phyloP scores from a whole-genome alignment of 2,113 vertebrate species.

The Apaloderma vittatum region DNA sequence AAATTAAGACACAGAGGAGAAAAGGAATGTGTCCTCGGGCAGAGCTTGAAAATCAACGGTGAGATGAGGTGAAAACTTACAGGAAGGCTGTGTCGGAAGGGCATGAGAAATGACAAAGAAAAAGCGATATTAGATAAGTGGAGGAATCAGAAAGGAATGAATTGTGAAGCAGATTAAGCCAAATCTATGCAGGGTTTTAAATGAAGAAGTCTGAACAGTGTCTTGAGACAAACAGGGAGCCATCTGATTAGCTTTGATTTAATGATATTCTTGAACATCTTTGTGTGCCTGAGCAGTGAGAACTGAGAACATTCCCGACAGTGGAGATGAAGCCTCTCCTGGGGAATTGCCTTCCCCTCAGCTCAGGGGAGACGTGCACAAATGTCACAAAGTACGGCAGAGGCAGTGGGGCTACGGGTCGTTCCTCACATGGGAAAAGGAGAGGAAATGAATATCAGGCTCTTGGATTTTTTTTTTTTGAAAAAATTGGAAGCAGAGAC shows the following conservation, averaged over 20 bases:
- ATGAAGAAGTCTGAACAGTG: constrained; percentile 13
- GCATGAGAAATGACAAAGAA: constrained; percentile 55
- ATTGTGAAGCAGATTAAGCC: constrained; percentile 22
- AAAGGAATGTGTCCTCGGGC: constrained; percentile 35
- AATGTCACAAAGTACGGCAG: background rate
- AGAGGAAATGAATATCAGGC: background rate
- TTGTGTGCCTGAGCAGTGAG: background rate
- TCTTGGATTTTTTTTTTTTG: background rate
- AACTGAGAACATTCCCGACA: background rate
- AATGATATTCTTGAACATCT: constrained; percentile 34
- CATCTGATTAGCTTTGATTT: constrained; percentile 55
- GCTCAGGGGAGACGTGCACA: background rate
- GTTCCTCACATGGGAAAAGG: rapidly evolving
- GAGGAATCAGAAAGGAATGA: constrained; percentile 1
- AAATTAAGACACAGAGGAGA: constrained; percentile 58
- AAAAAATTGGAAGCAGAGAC: background rate
- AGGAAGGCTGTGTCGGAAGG: constrained; percentile 20
- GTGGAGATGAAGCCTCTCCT: background rate
- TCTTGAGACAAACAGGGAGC: constrained; percentile 29
- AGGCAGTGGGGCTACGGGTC: background rate
- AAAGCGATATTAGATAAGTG: background rate
- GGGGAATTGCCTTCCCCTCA: background rate
- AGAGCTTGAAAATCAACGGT: constrained; percentile 61
- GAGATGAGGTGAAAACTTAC: constrained; percentile 56
- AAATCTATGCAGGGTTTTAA: constrained; percentile 47